phyloP scores from a whole-genome alignment of 2,797 vertebrate genomes.

The Tragopan temminckii region DNA sequence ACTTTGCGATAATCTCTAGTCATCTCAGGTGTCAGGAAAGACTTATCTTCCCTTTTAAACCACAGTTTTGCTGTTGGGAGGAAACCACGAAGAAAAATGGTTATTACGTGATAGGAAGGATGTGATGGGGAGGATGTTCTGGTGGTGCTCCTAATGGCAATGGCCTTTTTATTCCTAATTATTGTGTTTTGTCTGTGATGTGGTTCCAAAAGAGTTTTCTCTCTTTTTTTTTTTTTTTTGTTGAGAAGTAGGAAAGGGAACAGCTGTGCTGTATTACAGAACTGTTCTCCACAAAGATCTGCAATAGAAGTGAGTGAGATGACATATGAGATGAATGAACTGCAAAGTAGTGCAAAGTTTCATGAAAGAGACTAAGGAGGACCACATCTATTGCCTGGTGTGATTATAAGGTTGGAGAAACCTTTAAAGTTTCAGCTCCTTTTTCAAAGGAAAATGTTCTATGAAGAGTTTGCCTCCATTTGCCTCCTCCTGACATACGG shows the following conservation, averaged over 20 bases:
- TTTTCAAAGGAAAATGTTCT: not conserved
- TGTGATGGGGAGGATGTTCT: not conserved
- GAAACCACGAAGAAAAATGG: rapidly evolving
- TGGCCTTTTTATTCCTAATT: not conserved
- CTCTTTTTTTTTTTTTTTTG: not conserved
- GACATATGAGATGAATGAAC: not conserved
- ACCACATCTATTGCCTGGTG: no score
- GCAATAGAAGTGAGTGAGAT: not conserved
- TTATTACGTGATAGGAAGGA: not conserved
- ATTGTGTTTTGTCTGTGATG: not conserved
- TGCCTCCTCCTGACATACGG: not conserved
- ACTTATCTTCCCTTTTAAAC: not conserved
- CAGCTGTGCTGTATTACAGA: not conserved
- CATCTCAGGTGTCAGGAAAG: not conserved
- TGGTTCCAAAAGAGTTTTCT: not conserved
- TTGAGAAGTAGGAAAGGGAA: not conserved
- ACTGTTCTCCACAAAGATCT: not conserved
- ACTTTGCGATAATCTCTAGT: not conserved
- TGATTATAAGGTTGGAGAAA: not conserved
- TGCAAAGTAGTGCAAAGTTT: not conserved
- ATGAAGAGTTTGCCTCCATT: not conserved
- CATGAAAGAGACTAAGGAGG: not conserved
- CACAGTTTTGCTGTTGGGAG: not conserved
- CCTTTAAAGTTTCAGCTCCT: not conserved
- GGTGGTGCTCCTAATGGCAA: not conserved